Base-by-base conservation (phyloP, 2,888 invertebrate species). In the Pollenia labialis region DNA sequence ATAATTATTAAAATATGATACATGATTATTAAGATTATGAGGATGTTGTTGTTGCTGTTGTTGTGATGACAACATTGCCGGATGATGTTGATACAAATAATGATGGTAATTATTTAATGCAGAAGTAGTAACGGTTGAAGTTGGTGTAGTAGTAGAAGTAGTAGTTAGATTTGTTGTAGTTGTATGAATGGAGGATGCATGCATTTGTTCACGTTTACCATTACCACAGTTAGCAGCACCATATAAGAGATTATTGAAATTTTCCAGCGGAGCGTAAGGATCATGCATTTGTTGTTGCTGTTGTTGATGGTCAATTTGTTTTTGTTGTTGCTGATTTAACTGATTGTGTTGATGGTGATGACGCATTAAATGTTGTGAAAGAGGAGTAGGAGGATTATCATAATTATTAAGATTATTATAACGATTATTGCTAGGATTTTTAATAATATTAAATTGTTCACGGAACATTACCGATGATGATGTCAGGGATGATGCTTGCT, bases 401-500 rank as follows among this genome's bases (percentile, higher is more conserved):
- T 60, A 81, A 84, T 87, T 81, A 79, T 90, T 90, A 88, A 90
- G 90, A 81, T 89, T 90, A 86, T 91, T 91, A 77, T 90, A 90
- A 79, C 90, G 90, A 90, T 92, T 91, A 90, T 91, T 91, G 89
- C 91, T 92, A 89, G 92, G 93, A 90, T 93, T 93, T 89, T 93
- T 93, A 90, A 92, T 93, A 87, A 93, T 93, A 91, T 93, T 93
- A 89, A 93, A 93, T 85, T 91, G 91, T 87, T 93, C 93, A 88
- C 93, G 92, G 89, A 92, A 94, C 89, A 95, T 94, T 95, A 90
- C 94, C 95, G 84, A 94, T 93, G 90, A 94, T 54, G 85, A 66
- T 94, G 90, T 93, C 93, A 88, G 94, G 94, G 89, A 94, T 93
- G 9, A 93, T 94, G 82, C 58, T 85, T 68, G 56, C 50, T 52